phyloP scores from a whole-genome alignment of 2,888 invertebrate species.

The Meteorus colon region DNA sequence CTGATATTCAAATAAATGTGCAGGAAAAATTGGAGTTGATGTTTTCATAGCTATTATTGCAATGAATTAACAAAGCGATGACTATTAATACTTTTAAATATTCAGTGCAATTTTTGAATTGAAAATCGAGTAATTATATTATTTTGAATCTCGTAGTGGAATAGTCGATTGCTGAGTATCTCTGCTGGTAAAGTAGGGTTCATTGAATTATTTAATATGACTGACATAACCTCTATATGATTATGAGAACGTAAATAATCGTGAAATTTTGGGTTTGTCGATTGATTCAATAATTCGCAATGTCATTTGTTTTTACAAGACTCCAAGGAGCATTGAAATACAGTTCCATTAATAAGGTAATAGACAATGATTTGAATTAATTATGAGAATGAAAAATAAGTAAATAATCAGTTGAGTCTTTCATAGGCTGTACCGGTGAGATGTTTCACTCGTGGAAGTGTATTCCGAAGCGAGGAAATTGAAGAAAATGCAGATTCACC shows the following conservation, averaged over 20 bases:
- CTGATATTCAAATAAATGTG: background rate
- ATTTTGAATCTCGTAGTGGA: background rate
- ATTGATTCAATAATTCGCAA: conserved; percentile 14
- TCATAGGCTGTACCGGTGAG: conserved; percentile 54
- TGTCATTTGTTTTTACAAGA: conserved; percentile 35
- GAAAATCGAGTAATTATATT: background rate
- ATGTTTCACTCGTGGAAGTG: conserved; percentile 49
- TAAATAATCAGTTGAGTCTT: conserved; percentile 6
- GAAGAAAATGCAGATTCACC: conserved; percentile 19
- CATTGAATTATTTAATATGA: background rate
- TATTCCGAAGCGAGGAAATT: conserved; percentile 25
- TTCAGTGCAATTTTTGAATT: background rate
- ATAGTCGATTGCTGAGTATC: background rate
- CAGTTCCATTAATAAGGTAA: conserved; percentile 56
- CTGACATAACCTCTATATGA: conserved; percentile 6
- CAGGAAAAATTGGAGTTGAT: background rate
- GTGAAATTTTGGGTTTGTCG: conserved; percentile 25
- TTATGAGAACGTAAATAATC: background rate
- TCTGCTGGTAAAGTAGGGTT: background rate
- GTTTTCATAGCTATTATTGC: background rate
- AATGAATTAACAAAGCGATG: background rate
- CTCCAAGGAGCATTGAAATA: conserved; percentile 23
- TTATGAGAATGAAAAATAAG: conserved; percentile 4
- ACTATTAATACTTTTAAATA: background rate
- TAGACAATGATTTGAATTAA: conserved; percentile 9